Base-by-base conservation (phyloP, 2,888 invertebrate species). In the Lepidocyrtinus sp. region DNA sequence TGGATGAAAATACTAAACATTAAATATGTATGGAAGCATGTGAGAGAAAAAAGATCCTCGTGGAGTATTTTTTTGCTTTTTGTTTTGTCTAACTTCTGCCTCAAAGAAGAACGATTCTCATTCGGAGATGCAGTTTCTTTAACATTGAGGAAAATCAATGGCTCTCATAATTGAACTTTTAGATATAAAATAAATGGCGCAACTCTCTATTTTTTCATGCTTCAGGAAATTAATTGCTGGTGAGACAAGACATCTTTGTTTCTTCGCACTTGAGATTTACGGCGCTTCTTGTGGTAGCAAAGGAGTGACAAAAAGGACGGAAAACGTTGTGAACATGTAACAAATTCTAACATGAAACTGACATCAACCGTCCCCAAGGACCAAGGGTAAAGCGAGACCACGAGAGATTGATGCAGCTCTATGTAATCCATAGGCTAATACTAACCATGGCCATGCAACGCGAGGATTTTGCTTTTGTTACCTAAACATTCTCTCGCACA, bases 161-260 rank as follows among this genome's bases (percentile, higher is more conserved):
- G n/a, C n/a, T n/a, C n/a, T n/a, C n/a, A n/a, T n/a, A n/a, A n/a
- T n/a, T n/a, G 17, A 50, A 36, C 36, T 5, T 5, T 5, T 36
- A 36, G 12, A 12, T 7, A 36, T 7, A 36, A 36, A 36, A 36
- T 5, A 36, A 36, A 7, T 36, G 36, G 5, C 5, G 36, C 12
- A 36, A 12, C 5, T 7, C 12, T 7, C 5, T n/a, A 50, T 50
- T 15, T 12, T 7, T 50, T n/a, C n/a, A 7, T 50, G 17, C 15
- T 50, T 50, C 50, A 7, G 50, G 17, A 50, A 50, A 50, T 50
- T 50, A 50, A 50, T 50, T 50, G 50, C 50, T 50, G 50, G 50
- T n/a, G n/a, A n/a, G n/a, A n/a, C 50, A 17, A 50, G 50, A 50
- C 50, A 50, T 17, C 15, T 12, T 50, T 50, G 50, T 50, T 50